phyloP scores from a whole-genome alignment of 2,113 vertebrate genomes.

The Oncorhynchus tshawytscha region DNA sequence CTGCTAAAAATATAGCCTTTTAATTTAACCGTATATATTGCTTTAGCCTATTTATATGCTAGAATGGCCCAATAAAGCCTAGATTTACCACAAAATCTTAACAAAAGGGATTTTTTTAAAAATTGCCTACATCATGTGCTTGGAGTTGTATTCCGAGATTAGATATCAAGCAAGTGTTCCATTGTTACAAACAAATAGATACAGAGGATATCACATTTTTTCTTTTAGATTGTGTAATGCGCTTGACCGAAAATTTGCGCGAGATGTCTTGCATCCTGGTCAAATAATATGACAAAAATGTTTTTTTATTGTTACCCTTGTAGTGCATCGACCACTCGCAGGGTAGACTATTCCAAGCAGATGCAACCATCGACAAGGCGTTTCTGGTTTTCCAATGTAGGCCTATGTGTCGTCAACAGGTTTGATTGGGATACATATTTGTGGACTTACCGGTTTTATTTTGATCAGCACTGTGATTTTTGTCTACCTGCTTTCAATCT shows the following conservation, averaged over 20 bases:
- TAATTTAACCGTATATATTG: too few species aligned
- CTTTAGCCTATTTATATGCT: too few species aligned
- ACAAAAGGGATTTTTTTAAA: too few species aligned
- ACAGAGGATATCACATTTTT: too few species aligned
- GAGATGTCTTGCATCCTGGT: background rate
- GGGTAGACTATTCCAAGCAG: conserved; percentile 27
- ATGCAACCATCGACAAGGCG: conserved; percentile 44
- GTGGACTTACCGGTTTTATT: conserved; percentile 67
- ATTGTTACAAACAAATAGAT: too few species aligned
- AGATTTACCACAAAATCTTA: too few species aligned
- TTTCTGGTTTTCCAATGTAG: conserved; percentile 14
- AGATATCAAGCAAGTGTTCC: too few species aligned
- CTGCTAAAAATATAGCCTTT: too few species aligned
- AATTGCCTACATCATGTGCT: too few species aligned
- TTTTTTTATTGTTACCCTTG: conserved; percentile 55
- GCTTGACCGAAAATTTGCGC: background rate
- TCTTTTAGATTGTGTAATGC: too few species aligned
- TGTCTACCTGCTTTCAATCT: conserved; percentile 68
- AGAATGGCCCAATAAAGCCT: too few species aligned
- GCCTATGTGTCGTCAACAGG: conserved; percentile 16
- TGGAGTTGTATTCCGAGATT: too few species aligned
- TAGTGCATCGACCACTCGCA: conserved; percentile 29
- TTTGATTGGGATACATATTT: conserved; percentile 29
- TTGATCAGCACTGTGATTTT: conserved; percentile 49
- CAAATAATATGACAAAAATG: conserved; percentile 28